Conservation (phyloP, 2,888 invertebrate species). For the Empis livida region DNA sequence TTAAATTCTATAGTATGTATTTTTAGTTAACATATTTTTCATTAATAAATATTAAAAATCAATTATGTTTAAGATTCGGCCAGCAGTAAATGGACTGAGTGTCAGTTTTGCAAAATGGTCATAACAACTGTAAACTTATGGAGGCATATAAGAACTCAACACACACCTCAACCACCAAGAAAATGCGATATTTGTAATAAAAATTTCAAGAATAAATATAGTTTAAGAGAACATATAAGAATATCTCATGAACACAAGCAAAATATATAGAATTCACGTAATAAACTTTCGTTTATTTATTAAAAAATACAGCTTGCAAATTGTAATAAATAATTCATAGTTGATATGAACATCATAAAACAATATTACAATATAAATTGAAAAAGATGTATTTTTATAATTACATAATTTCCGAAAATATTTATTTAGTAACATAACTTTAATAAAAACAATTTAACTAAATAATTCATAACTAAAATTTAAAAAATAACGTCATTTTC, state of each 20-base stretch:
- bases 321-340: too few species aligned
- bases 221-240: conserved; percentile 34
- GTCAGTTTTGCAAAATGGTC: conserved; percentile 39
- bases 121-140: conserved; percentile 38
- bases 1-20: too few species aligned
- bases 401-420: too few species aligned
- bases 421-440: too few species aligned
- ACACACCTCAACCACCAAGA: conserved; percentile 36
- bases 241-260: neutral
- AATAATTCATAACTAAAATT: too few species aligned
- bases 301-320: neutral
- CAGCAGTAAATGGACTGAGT: conserved; percentile 37
- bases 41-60: too few species aligned
- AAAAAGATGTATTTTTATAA: too few species aligned
- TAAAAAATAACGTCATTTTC: too few species aligned
- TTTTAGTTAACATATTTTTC: too few species aligned
- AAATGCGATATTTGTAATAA: conserved; percentile 37
- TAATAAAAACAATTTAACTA: too few species aligned
- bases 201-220: conserved; percentile 37
- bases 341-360: too few species aligned
- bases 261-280: neutral
- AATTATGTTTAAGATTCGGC: neutral
- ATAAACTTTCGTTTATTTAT: neutral
- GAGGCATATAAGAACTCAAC: conserved; percentile 38
- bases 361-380: too few species aligned